These are phyloP conservation scores for Rallus crepitans DNA, from an alignment of 2,797 vertebrate species.

Conservation along the genomic window DNA sequence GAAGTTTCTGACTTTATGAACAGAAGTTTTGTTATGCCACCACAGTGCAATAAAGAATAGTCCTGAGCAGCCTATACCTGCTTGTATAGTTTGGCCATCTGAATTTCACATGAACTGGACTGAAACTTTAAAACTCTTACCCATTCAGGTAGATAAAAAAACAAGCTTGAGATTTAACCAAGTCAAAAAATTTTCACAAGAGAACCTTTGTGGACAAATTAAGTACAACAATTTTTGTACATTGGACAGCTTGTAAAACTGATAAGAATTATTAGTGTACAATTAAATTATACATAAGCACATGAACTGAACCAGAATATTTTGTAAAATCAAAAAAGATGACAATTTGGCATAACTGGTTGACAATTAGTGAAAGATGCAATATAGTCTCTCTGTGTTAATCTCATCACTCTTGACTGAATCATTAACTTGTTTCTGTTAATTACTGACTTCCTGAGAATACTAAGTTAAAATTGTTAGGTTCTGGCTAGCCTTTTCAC, in stretches of 20 bases:
- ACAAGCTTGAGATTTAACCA: not conserved
- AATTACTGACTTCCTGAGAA: not conserved
- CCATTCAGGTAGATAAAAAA: not conserved
- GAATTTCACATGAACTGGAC: not conserved
- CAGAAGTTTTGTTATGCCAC: not conserved
- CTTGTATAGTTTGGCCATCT: not conserved
- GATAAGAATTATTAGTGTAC: not conserved
- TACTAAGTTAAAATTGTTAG: not conserved
- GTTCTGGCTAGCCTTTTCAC: not conserved
- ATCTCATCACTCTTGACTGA: not conserved
- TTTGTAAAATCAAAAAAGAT: not conserved
- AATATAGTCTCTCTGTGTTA: not conserved
- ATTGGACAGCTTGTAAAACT: not conserved
- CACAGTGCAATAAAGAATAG: not conserved
- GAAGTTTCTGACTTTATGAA: conserved; percentile 8
- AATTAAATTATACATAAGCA: not conserved
- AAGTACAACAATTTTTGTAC: not conserved
- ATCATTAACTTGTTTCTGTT: not conserved
- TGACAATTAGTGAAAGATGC: not conserved
- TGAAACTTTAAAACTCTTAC: not conserved
- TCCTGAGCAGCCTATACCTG: not conserved
- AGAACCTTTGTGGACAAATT: not conserved
- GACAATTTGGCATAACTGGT: not conserved
- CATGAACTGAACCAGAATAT: not conserved
- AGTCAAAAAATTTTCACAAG: not conserved